A percentile compares a stretch with the other conserved stretches of the same genome.
phyloP scores from a whole-genome alignment of 2,113 vertebrate species.

The Actenoides lindsayi region DNA sequence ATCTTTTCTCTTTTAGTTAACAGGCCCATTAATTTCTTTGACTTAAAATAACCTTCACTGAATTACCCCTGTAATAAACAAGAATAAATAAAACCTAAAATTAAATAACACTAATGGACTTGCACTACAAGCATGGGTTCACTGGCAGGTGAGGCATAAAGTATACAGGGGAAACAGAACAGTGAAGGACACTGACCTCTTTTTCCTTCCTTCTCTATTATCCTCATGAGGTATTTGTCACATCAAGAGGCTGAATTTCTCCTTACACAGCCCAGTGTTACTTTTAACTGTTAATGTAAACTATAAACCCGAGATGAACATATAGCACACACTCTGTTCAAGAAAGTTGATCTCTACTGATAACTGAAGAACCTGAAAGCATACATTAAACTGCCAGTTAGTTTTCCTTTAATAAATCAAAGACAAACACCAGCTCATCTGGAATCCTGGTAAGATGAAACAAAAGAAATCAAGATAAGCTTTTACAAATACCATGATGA shows the following conservation, averaged over 20 bases:
- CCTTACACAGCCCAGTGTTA: background rate
- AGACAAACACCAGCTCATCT: background rate
- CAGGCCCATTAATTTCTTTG: conserved; percentile 14
- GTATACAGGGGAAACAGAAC: background rate
- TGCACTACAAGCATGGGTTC: background rate
- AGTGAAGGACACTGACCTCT: background rate
- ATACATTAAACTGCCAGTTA: background rate
- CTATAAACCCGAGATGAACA: background rate
- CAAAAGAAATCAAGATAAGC: background rate
- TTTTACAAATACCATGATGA: background rate
- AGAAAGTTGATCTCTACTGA: background rate
- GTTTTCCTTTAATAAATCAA: background rate
- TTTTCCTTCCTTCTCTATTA: background rate
- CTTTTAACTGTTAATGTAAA: background rate
- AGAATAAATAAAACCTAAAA: background rate
- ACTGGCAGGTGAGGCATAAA: background rate
- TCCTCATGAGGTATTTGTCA: background rate
- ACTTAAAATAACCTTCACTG: conserved; percentile 18
- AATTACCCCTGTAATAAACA: background rate
- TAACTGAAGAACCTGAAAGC: background rate
- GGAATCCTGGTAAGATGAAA: background rate
- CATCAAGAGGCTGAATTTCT: background rate
- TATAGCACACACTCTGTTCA: fast-evolving
- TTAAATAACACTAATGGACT: background rate
- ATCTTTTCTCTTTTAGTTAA: background rate